These are phyloP conservation scores for Pantelozetes paolii DNA, from an alignment of 2,888 invertebrate genomes.

Conservation along the genomic window DNA sequence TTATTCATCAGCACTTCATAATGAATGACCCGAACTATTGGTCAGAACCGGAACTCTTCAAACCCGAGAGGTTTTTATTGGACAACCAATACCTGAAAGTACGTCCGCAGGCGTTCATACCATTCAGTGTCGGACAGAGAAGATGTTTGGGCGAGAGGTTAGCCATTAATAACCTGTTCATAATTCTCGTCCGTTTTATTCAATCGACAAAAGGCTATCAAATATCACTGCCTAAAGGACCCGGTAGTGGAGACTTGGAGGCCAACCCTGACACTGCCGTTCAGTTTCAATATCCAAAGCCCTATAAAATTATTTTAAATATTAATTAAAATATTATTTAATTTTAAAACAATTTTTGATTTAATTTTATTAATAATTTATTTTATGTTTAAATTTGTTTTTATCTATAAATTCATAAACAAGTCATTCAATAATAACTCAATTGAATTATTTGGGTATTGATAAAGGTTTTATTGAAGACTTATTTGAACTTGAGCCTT, in stretches of 20 bases:
- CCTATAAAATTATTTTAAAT: slow-evolving; percentile 17
- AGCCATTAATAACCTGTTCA: slow-evolving; percentile 6
- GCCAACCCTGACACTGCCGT: slow-evolving; percentile 21
- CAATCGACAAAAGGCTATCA: background rate
- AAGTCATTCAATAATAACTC: too few species aligned
- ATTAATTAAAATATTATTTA: background rate
- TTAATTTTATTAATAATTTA: background rate
- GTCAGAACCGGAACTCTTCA: slow-evolving; percentile 2
- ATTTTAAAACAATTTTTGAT: background rate
- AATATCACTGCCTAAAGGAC: background rate
- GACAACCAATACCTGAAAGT: background rate
- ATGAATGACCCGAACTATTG: slow-evolving; percentile 29
- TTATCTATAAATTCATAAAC: too few species aligned
- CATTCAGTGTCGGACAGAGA: slow-evolving; percentile 6
- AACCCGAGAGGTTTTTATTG: slow-evolving; percentile 3
- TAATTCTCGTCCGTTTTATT: background rate
- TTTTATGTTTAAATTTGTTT: too few species aligned
- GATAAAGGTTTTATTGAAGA: too few species aligned
- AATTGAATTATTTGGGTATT: too few species aligned
- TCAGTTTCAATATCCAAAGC: slow-evolving; percentile 18
- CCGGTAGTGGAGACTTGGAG: background rate
- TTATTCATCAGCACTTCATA: slow-evolving; percentile 12
- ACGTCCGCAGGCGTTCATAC: background rate
- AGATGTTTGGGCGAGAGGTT: slow-evolving; percentile 27
- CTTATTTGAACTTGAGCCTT: too few species aligned